Evolutionary conservation across 2,888 invertebrate species (phyloP), one percentile per base, ranked within the genome.

Genomic region (Beris chalybata): DNA sequence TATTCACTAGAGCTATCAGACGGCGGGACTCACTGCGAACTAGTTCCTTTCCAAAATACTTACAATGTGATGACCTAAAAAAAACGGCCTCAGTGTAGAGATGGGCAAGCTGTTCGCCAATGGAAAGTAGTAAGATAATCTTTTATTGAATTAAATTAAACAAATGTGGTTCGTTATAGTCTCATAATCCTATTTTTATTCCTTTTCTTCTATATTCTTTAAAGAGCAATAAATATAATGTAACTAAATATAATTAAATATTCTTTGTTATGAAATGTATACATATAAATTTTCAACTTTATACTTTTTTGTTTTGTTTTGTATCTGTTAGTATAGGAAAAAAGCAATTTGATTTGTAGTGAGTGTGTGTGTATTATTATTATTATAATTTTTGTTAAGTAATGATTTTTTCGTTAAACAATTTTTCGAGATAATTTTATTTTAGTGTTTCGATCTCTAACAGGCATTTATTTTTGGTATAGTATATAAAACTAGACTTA

Each of bases 171-270:
- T 22, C 22, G 22, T 38, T 38, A 7, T 38, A 38, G 38, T 38
- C 38, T 38, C 38, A 38, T 38, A 38, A 38, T 38, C 38, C 38
- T 38, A 38, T 38, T 38, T 38, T 38, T 38, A 38, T 38, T 38
- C 38, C 7, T 56, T 56, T 56, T 38, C 38, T 56, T 56, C 55
- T 56, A 56, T 38, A 56, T 43, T 38, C 15, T 56, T 56, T 56
- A 13, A n/a, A 56, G 55, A 56, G 55, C 43, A 56, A 56, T 38
- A 38, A n/a, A 43, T 56, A 56, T 38, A 38, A 38, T 56, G 11
- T 38, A 56, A 56, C 55, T 56, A 22, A 54, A 56, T 38, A 56
- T 43, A 56, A 56, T 43, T n/a, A 56, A 56, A 38, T 56, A 38
- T 38, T 32, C 43, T 56, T 38, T 38, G 32, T 56, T 32, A 32